Evolutionary conservation across 2,113 vertebrate genomes (phyloP).

Genomic region (Cyphomyrus discorhynchus): DNA sequence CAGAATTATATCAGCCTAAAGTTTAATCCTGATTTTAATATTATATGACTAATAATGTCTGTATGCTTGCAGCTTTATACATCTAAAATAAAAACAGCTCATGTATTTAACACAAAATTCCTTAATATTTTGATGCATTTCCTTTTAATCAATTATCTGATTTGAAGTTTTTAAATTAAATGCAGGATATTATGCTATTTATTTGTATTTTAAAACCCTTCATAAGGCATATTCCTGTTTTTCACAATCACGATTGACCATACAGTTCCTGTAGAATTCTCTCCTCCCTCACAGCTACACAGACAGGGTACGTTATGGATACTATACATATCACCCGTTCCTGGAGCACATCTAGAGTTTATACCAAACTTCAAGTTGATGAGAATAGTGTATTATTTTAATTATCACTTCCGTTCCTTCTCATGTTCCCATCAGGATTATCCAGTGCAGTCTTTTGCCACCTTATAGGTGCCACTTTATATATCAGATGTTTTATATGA

Average conservation of each 20-base stretch:
- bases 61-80: background rate
- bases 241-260: background rate
- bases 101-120: background rate
- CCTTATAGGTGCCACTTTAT: background rate
- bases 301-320: background rate
- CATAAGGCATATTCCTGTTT: background rate
- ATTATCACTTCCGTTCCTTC: background rate
- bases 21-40: background rate
- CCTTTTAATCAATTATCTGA: background rate
- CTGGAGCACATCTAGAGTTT: background rate
- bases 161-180: background rate
- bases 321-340: background rate
- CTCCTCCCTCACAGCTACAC: background rate
- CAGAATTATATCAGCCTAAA: background rate
- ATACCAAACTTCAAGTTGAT: background rate
- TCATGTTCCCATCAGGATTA: background rate
- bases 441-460: background rate
- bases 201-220: background rate
- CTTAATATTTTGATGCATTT: background rate
- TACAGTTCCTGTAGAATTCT: background rate
- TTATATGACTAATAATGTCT: background rate
- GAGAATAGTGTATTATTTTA: background rate
- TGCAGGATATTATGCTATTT: background rate
- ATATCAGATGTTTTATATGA: background rate
- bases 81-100: background rate